Evolutionary conservation across 1,140 invertebrate genomes (phyloP), one percentile per base, ranked within the genome.

Genomic region (Drosophila sulfurigaster): DNA sequence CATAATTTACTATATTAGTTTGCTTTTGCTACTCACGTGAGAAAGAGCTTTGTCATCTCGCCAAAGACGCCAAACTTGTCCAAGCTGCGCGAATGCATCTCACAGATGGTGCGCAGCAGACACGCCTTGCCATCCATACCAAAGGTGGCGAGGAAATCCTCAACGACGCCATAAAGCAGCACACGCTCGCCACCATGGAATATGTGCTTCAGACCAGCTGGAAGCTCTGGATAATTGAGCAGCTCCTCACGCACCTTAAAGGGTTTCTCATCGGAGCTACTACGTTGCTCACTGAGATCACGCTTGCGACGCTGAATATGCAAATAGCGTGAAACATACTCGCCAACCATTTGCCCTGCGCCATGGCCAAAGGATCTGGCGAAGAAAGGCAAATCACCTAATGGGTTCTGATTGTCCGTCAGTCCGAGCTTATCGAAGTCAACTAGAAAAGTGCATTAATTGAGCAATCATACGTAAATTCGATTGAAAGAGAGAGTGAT

Each of bases 381-480:
- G 59, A 97, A 94, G 2, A 95, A 93, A 1, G 96, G 96, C 38
- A 97, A 88, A n/a, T 95, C 95, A 4, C 96, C 96, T 79, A 96
- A 96, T 0, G 96, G 96, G 93, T 97, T 97, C 82, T 97, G 96
- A 80, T 97, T 97, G 78, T 97, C 96, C 5, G 96, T 97, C 78
- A 97, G 81, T 7, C 96, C 96, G 62, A 97, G 86, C 82, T 96
- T 96, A 87, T 97, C 96, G 86, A 97, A 97, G 75, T 96, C 96
- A 93, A 97, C 96, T 97, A 92, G 32, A 93, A 92, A 70, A 25
- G 10, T 13, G 5, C 15, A 74, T 28, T 64, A 75, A 80, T 65
- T 54, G 59, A 73, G 43, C 25, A 68, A 67, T 77, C 30, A 46
- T 25, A 25, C 20, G 20, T 25, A 25, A 25, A 25, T 25, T 32